Evolutionary conservation across 2,888 invertebrate species (phyloP).

Genomic region (Mellilla xanthometata): DNA sequence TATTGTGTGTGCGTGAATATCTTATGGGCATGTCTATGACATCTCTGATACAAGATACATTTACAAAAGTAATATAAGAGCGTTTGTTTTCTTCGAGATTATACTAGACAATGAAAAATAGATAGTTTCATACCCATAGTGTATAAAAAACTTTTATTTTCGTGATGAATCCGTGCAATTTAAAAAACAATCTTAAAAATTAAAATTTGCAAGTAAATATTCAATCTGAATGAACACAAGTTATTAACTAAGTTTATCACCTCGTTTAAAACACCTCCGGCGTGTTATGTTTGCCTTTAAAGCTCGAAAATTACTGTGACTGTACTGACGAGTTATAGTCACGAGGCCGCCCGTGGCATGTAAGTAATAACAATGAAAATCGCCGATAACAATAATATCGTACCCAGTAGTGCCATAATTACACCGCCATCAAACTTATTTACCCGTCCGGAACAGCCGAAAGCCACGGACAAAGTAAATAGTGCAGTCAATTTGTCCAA

Average conservation of each 20-base stretch:
- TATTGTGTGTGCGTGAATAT: too few relatives aligned
- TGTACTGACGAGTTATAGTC: conserved; percentile 44
- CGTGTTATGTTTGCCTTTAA: conserved; percentile 34
- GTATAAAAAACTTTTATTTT: too few relatives aligned
- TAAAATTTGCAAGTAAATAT: neutral
- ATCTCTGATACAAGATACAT: too few relatives aligned
- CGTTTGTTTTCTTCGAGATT: too few relatives aligned
- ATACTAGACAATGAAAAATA: too few relatives aligned
- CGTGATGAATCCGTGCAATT: neutral
- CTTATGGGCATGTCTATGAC: too few relatives aligned
- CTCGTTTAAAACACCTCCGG: neutral
- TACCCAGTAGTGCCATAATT: conserved; percentile 49
- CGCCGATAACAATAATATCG: conserved; percentile 46
- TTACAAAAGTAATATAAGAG: too few relatives aligned
- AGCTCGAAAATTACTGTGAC: conserved; percentile 40
- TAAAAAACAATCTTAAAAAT: neutral
- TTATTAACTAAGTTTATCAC: neutral
- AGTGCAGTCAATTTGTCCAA: conserved; percentile 44
- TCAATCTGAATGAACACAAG: neutral
- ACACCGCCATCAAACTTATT: conserved; percentile 55
- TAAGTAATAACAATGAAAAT: conserved; percentile 55
- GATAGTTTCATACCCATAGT: too few relatives aligned
- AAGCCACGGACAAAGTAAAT: conserved; percentile 11
- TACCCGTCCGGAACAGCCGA: conserved; percentile 32
- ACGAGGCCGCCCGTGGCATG: conserved; percentile 41